phyloP scores from a whole-genome alignment of 1,140 invertebrate species.

The Nephila pilipes region DNA sequence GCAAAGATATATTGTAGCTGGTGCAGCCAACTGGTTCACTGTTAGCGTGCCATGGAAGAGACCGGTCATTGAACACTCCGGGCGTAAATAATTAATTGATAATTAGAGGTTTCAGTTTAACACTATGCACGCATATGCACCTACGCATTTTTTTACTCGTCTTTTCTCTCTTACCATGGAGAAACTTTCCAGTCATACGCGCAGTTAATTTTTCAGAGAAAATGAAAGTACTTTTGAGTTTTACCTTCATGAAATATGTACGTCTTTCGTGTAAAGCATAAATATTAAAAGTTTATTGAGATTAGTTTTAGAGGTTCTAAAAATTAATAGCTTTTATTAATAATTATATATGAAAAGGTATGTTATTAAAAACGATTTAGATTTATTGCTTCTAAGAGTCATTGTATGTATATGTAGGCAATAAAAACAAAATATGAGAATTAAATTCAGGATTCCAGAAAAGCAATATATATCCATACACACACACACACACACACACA shows the following conservation, averaged over 20 bases:
- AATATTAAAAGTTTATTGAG: constrained; percentile 10
- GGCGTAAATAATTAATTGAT: constrained; percentile 73
- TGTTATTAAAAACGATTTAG: too few relatives aligned
- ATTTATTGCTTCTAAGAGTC: too few relatives aligned
- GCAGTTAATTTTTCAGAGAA: constrained; percentile 47
- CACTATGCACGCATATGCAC: constrained; percentile 18
- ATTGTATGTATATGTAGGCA: too few relatives aligned
- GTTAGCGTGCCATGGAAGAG: background rate
- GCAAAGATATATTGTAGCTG: constrained; percentile 69
- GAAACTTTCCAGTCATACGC: constrained; percentile 24
- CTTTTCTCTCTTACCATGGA: background rate
- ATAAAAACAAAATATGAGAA: too few relatives aligned
- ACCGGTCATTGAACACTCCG: constrained; percentile 56
- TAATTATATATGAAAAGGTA: too few relatives aligned
- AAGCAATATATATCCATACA: too few relatives aligned
- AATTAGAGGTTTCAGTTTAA: constrained; percentile 71
- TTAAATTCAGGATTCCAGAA: too few relatives aligned
- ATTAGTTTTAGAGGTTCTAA: background rate
- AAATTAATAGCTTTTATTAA: background rate
- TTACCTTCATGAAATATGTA: background rate
- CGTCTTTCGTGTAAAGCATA: background rate
- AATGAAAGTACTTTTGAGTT: constrained; percentile 22
- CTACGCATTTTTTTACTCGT: background rate
- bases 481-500: too few relatives aligned
- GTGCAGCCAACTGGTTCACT: constrained; percentile 54